Evolutionary conservation across 53 echinoderm and acorn worm genomes (phyloP).

Genomic region (Mesocentrotus franciscanus): DNA sequence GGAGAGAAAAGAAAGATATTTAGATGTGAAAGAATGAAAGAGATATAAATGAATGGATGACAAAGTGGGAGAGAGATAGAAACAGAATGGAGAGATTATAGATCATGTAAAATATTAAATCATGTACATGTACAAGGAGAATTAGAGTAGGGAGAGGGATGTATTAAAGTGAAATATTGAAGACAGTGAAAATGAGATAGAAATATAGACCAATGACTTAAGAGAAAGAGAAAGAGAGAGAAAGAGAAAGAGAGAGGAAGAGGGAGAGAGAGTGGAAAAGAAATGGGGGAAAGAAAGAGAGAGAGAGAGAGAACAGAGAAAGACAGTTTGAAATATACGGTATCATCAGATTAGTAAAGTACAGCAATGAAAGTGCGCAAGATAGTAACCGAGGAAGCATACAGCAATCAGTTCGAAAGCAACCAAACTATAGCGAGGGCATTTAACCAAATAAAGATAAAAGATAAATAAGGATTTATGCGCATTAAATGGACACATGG

Average conservation of each 20-base stretch:
- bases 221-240: background rate
- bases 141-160: too few species aligned
- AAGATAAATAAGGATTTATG: background rate
- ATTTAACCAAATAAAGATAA: background rate
- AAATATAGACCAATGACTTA: background rate
- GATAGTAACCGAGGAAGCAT: background rate
- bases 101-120: too few species aligned
- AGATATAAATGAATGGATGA: background rate
- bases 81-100: background rate
- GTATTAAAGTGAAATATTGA: too few species aligned
- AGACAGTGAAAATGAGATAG: too few species aligned
- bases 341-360: background rate
- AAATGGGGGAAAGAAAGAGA: background rate
- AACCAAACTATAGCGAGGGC: background rate
- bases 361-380: background rate
- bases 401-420: background rate
- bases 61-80: background rate
- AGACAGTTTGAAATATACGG: background rate
- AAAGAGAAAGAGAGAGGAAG: background rate
- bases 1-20: too few species aligned
- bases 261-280: background rate
- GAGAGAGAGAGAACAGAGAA: background rate
- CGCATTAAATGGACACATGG: background rate
- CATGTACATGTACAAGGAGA: too few species aligned
- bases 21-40: background rate